Percentiles rank a stretch among this genome's conserved stretches.
Evolutionary conservation across 1,140 invertebrate genomes (phyloP).

Genomic region (Monochamus saltuarius): DNA sequence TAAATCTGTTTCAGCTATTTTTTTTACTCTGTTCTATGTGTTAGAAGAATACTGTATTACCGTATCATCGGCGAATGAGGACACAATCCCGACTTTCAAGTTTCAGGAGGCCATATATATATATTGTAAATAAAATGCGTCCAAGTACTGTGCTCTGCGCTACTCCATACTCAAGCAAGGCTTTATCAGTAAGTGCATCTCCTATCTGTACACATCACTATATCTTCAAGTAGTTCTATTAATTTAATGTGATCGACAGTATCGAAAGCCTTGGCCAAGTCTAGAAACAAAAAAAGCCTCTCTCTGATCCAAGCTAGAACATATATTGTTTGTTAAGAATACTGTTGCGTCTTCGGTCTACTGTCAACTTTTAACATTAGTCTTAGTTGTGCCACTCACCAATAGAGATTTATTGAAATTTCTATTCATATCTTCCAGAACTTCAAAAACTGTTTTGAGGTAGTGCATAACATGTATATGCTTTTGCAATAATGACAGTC

Average conservation of each 20-base stretch:
- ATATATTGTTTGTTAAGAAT: too few species aligned
- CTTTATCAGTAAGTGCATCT: background rate
- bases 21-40: slow-evolving; percentile 1
- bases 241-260: background rate
- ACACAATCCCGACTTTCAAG: slow-evolving; percentile 4
- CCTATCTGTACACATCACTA: background rate
- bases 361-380: too few species aligned
- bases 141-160: background rate
- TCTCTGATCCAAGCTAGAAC: too few species aligned
- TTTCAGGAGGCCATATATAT: background rate
- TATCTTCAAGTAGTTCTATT: background rate
- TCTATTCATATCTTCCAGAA: too few species aligned
- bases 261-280: too few species aligned
- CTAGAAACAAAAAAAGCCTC: too few species aligned
- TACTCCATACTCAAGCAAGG: background rate
- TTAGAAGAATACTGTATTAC: background rate
- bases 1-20: background rate
- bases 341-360: too few species aligned
- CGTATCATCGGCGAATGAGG: slow-evolving; percentile 1
- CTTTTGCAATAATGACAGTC: too few species aligned
- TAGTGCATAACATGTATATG: too few species aligned
- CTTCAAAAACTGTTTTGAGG: too few species aligned
- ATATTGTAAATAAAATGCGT: slow-evolving; percentile 1
- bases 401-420: too few species aligned
- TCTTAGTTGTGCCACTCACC: too few species aligned